Base-by-base conservation (phyloP, 2,888 invertebrate species). In the Phorcus lineatus region DNA sequence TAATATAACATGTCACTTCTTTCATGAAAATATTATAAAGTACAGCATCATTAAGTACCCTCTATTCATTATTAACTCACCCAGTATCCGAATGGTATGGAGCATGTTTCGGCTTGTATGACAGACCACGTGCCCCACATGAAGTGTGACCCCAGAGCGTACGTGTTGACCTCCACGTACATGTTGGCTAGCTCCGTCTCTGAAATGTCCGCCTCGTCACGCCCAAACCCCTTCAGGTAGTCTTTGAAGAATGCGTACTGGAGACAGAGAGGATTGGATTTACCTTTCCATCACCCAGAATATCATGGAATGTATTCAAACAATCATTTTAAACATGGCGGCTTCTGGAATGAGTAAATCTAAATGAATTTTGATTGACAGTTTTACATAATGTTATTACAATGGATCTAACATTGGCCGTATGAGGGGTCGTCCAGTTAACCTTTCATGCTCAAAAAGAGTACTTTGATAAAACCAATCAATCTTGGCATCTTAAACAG, bases 121-220 rank as follows among this genome's bases (percentile, higher is more conserved):
- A 98, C 94, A 0, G 96, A 95, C 99, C 99, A 99, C 78, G 97
- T 94, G 6, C 96, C 96, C 98, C 98, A 99, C 87, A 97, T 95
- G 87, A 98, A 95, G 93, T 98, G 97, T 1, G 97, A 95, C 7
- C 96, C 95, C 87, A 97, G 93, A 0, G 96, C 95, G 91, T 97
- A 96, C 90, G 96, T 95, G 91, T 97, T 96, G 4, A 97, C 97
- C 93, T 97, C 96, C 52, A 94, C 94, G 90, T 96, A 96, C 17
- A 98, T 94, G 81, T 92, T 94, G 77, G 95, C 95, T 19, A 97
- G 94, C 80, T 96, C 95, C 3, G 79, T 80, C 9, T 93, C 91
- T 4, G 90, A 31, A 28, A 94, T 92, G 80, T 96, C 94, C 2
- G 97, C 77, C 7, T 87, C 88, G 9, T 86, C 89, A 54, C 89